Base-by-base conservation (phyloP, 1,140 invertebrate species). In the Oryzaephilus surinamensis region DNA sequence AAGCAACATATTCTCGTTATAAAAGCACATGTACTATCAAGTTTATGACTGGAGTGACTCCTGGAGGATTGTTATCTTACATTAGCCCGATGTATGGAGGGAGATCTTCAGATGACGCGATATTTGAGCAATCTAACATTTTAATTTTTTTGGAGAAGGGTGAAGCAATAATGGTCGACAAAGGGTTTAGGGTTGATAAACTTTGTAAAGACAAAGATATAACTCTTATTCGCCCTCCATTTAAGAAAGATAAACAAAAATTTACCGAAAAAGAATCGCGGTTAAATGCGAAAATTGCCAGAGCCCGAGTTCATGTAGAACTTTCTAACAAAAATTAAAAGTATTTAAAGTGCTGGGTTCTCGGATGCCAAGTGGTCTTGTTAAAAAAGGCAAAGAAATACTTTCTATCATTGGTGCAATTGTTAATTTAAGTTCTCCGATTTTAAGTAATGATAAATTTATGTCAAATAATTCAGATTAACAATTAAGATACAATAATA, bases 1-100 rank as follows among this genome's bases (percentile, higher is more conserved):
- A 32, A 14, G n/a, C 14, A 26, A 18, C 2, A 2, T 38, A 43
- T 32, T 43, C 41, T 17, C 11, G 26, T 20, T 43, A 43, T 27
- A 43, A 43, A 27, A n/a, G 19, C 11, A 38, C 6, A 17, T 14
- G 32, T 11, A 61, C 54, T 21, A 33, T 46, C 21, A 63, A 59
- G 45, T 38, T 50, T 27, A 41, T 60, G 37, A 50, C 52, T 27
- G 49, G 41, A 7, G 41, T 58, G 21, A 46, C 45, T 23, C 56
- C 60, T 27, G 50, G 37, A 10, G 57, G 52, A 17, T 14, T 37
- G n/a, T 46, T 61, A 15, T 41, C 39, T 12, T 61, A 38, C 46
- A 17, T 57, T 12, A 51, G 39, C 8, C 31, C 49, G 13, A 24
- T 42, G 10, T 57, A 46, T 48, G 55, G 51, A 5, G 58, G 55